A percentile compares a stretch with the other conserved stretches of the same genome.
phyloP scores from a whole-genome alignment of 1,140 invertebrate genomes.

The Oryctes rhinoceros region DNA sequence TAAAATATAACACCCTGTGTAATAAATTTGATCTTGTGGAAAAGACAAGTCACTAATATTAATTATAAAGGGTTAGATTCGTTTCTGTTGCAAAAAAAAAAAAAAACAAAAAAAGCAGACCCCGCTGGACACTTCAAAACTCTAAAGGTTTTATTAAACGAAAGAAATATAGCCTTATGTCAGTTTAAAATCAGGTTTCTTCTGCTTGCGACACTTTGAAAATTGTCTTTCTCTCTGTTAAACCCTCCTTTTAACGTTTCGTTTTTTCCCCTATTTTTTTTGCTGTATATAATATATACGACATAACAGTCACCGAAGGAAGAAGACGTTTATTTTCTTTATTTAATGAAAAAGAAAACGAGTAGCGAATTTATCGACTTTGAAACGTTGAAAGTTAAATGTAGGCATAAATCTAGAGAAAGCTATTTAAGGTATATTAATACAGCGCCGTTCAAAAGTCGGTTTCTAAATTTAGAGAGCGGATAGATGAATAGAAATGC shows the following conservation, averaged over 20 bases:
- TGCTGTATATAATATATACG: background rate
- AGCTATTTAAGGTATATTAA: no score
- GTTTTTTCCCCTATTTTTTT: background rate
- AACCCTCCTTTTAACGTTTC: background rate
- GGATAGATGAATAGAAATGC: no score
- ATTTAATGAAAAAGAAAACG: background rate
- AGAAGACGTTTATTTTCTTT: background rate
- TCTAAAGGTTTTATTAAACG: background rate
- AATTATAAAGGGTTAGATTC: no score
- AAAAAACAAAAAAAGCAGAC: background rate
- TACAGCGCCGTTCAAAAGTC: no score
- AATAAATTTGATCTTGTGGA: no score
- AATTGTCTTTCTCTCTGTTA: constrained; percentile 6
- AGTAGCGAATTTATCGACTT: background rate
- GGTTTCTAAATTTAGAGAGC: no score
- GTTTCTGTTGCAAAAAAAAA: background rate
- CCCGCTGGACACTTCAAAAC: background rate
- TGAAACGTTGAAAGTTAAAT: background rate
- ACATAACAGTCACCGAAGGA: background rate
- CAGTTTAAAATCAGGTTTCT: background rate
- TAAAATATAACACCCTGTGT: no score
- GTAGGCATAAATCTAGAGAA: no score
- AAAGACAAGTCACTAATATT: no score
- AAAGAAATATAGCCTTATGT: constrained; percentile 15
- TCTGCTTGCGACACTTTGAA: constrained; percentile 13